Evolutionary conservation across 1,140 invertebrate genomes (phyloP), one percentile per base, ranked within the genome.

Genomic region (Zaprionus taronus): DNA sequence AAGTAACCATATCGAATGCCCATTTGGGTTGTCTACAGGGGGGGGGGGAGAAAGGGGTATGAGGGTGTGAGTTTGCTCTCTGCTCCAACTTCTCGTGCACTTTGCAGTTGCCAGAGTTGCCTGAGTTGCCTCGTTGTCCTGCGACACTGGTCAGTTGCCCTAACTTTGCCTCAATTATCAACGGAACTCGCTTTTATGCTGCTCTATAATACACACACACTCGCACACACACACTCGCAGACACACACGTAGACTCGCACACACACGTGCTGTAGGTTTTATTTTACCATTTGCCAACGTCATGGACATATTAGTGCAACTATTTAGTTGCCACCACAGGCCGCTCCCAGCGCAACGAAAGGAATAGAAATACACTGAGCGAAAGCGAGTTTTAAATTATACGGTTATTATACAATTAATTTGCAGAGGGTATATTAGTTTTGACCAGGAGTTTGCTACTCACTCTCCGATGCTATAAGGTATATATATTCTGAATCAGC

Each of bases 1-100:
- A 90, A 91, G 90, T 90, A 91, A 91, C 90, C 90, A 80, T 84
- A 91, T 91, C 90, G 84, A 91, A 91, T 91, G 80, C 72, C 81
- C 85, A 84, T 77, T 84, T 80, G 61, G 79, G 81, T 77, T 90
- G 76, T 79, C 72, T 22, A 51, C 20, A 9, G 38, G 12, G 15
- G 14, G 1, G 2, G 38, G n/a, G 28, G 44, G 38, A 6, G 2
- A 5, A 7, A 1, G 5, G 47, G 44, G 17, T 49, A 9, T 11
- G 17, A 22, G 47, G 9, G 11, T 51, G 17, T 22, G 26, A 28
- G 26, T 5, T 6, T 65, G 17, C 14, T 17, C 7, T 47, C 6
- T 3, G 41, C 41, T 17, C 49, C 49, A 53, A 47, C 57, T 62
- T 41, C 58, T 41, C 56, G 47, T 87, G 84, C 78, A 14, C 47